These are phyloP conservation scores for Alces alces DNA, from an alignment of 2,113 vertebrate species.

Conservation along the genomic window DNA sequence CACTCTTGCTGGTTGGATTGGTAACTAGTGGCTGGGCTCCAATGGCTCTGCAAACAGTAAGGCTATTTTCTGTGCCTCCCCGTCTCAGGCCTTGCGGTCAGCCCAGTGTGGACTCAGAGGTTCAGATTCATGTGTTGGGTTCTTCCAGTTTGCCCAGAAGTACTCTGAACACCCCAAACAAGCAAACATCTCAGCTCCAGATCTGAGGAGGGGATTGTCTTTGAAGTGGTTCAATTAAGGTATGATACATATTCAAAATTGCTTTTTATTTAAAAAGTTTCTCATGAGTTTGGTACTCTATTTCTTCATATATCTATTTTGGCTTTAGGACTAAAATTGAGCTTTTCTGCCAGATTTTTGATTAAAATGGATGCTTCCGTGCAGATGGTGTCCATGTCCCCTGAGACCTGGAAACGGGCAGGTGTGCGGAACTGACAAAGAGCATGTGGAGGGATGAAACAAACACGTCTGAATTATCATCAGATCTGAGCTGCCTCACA, in stretches of 20 bases:
- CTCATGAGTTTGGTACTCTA: neutral
- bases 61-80: neutral
- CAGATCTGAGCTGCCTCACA: neutral
- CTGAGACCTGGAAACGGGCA: neutral
- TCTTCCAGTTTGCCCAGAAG: neutral
- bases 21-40: too few species aligned
- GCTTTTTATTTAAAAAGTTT: neutral
- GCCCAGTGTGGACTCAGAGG: neutral
- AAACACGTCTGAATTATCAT: neutral
- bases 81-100: too few species aligned
- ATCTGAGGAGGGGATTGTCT: neutral
- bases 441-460: neutral
- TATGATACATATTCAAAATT: neutral
- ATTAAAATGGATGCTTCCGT: neutral
- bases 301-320: neutral
- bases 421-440: neutral
- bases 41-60: neutral
- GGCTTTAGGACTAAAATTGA: neutral
- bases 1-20: neutral
- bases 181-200: neutral
- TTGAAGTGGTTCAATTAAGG: neutral
- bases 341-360: neutral
- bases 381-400: neutral
- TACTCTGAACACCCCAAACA: neutral
- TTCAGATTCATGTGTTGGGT: neutral